Conservation (phyloP, 2,113 vertebrate genomes). For the Ifrita kowaldi region DNA sequence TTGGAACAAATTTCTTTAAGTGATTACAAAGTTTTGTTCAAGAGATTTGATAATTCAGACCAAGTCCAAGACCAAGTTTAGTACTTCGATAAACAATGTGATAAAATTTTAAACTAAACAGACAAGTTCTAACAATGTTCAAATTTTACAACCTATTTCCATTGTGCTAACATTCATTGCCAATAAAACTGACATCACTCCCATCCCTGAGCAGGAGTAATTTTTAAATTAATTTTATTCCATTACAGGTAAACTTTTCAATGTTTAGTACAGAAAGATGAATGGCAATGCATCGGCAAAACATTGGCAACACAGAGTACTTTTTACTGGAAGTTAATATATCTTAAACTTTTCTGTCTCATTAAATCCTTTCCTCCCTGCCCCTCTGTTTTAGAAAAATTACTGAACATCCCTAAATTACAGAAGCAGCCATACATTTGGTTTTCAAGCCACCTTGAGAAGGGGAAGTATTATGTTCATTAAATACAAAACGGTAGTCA, state of each 20-base stretch:
- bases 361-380: background rate
- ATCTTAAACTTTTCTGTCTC: background rate
- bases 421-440: background rate
- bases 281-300: background rate
- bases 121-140: background rate
- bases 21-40: background rate
- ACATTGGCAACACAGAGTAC: background rate
- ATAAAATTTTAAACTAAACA: background rate
- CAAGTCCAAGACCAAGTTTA: background rate
- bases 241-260: background rate
- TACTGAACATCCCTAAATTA: background rate
- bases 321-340: background rate
- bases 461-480: background rate
- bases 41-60: background rate
- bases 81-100: background rate
- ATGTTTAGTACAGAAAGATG: background rate
- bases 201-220: background rate
- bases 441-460: background rate
- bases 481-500: background rate
- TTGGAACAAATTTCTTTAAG: background rate
- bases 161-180: background rate
- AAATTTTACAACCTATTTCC: background rate
- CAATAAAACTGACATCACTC: background rate
- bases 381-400: background rate
- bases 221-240: background rate